Evolutionary conservation across 2,113 vertebrate genomes (phyloP), one percentile per base, ranked within the genome.

Genomic region (Amia ocellicauda): DNA sequence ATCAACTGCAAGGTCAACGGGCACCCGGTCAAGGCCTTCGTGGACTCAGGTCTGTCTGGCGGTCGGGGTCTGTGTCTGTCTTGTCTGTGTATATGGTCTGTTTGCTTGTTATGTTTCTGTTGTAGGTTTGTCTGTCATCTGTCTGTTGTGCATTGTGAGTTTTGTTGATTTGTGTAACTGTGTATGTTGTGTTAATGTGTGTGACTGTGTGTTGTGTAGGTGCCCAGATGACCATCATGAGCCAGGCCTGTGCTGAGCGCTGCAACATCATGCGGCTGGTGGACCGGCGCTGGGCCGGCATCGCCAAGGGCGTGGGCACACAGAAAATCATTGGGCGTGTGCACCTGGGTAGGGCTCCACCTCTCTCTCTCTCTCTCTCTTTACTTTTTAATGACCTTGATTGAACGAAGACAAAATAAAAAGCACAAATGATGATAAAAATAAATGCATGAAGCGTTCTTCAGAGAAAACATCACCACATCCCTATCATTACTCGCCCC

Each of bases 151-250:
- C 8, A 9, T 3, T 42, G 7, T 17, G 11, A 22, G 9, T 23
- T 52, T 14, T 2, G 20, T 27, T 19, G 1, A 16, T 3, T 14
- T 13, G 23, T 19, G 22, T 53, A 26, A n/a, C 16, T 22, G 20
- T 20, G 20, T 51, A 22, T 26, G 7, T 11, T 56, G 23, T 60
- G 58, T 36, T 17, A 27, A 31, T 4, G n/a, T 49, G 24, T 53
- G 7, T 5, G 17, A 7, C 22, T 27, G 17, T 13, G 47, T 52
- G 54, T 16, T 47, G 43, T 7, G 28, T 67, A 99, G 96, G 97
- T 74, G 96, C 96, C 68, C 97, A 99, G 82, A 99, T 99, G 97
- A 99, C 97, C 55, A 99, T 99, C 67, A 99, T 99, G 97, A 99
- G 96, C 80, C 96, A 99, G 67, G 93, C 97, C 0, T 98, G 96